phyloP scores from a whole-genome alignment of 2,888 invertebrate genomes.

The Mellilla xanthometata region DNA sequence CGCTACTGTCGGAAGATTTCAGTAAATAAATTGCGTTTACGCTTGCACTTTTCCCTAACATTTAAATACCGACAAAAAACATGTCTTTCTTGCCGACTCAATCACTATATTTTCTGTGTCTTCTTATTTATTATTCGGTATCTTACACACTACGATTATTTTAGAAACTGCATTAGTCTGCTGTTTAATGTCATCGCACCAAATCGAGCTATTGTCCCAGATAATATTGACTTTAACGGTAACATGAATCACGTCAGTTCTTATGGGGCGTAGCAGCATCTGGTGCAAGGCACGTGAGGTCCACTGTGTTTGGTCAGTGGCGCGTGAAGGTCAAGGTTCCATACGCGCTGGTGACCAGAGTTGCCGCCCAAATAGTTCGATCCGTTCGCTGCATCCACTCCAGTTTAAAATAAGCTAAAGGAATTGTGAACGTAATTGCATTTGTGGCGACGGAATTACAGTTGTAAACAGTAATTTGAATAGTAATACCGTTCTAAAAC shows the following conservation, averaged over 20 bases:
- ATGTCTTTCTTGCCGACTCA: too few species aligned
- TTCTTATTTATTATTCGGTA: too few species aligned
- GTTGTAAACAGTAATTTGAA: background rate
- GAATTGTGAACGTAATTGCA: conserved; percentile 6
- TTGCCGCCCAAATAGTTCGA: conserved; percentile 30
- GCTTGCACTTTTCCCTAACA: conserved; percentile 7
- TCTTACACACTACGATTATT: conserved; percentile 5
- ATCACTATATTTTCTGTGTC: too few species aligned
- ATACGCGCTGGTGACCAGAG: conserved; percentile 56
- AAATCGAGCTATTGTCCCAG: conserved; percentile 30
- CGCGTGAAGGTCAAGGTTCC: conserved; percentile 75
- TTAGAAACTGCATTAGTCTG: conserved; percentile 12
- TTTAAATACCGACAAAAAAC: background rate
- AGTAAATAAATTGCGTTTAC: conserved; percentile 32
- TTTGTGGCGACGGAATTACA: background rate
- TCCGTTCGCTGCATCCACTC: conserved; percentile 36
- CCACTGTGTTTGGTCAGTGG: conserved; percentile 66
- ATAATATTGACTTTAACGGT: conserved; percentile 31
- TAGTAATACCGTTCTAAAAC: conserved; percentile 51
- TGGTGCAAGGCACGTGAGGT: conserved; percentile 58
- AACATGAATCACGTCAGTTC: conserved; percentile 46
- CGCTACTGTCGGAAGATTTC: conserved; percentile 40
- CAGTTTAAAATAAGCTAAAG: conserved; percentile 17
- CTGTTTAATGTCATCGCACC: conserved; percentile 13
- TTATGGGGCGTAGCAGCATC: conserved; percentile 60